phyloP scores from a whole-genome alignment of 2,888 invertebrate genomes.

The Fragum whitleyi region DNA sequence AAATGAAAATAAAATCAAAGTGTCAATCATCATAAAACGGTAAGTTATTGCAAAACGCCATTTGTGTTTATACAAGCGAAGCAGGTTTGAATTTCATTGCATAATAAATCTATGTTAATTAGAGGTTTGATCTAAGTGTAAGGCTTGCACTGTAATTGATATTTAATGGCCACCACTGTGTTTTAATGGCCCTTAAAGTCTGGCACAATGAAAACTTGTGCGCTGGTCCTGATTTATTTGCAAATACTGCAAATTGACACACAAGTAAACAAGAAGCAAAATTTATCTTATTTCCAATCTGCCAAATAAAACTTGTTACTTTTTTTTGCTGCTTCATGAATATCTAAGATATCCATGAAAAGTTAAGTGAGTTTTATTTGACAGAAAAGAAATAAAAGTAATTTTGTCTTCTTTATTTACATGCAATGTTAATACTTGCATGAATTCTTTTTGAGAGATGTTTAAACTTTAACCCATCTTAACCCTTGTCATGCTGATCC shows the following conservation, averaged over 20 bases:
- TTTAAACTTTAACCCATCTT: background rate
- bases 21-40: too few relatives aligned
- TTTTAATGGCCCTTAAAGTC: background rate
- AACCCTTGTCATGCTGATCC: too few relatives aligned
- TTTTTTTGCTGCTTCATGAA: too few relatives aligned
- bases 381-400: background rate
- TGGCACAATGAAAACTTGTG: background rate
- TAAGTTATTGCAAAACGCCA: background rate
- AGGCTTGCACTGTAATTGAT: conserved; percentile 28
- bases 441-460: background rate
- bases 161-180: conserved; percentile 5
- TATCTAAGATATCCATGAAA: too few relatives aligned
- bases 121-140: background rate
- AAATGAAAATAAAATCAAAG: background rate
- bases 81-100: conserved; percentile 2
- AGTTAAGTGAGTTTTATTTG: background rate
- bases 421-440: background rate
- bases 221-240: background rate
- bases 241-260: background rate
- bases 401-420: background rate
- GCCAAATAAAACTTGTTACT: too few relatives aligned
- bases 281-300: too few relatives aligned
- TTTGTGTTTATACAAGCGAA: background rate
- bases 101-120: conserved; percentile 17
- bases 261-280: background rate